A percentile compares a stretch with the other conserved stretches of the same genome.
Conservation (phyloP, 1,140 invertebrate genomes). For the Sitophilus oryzae region DNA sequence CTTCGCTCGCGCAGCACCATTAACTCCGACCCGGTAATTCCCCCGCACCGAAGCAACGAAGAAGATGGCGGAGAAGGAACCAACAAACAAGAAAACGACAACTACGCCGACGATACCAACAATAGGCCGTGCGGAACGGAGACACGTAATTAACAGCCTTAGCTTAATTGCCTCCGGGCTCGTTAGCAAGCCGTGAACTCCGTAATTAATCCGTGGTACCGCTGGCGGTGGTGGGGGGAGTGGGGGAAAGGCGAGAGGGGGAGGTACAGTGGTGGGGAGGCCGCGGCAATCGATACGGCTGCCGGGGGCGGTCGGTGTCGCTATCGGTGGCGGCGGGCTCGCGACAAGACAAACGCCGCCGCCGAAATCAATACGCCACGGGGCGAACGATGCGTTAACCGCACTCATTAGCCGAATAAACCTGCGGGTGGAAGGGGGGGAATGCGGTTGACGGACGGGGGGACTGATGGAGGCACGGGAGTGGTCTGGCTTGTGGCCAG, state of each 20-base stretch:
- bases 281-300: neutral
- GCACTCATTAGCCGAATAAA: neutral
- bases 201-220: slow-evolving; percentile 42
- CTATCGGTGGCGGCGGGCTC: neutral
- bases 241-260: neutral
- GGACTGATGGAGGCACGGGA: neutral
- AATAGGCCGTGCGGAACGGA: slow-evolving; percentile 15
- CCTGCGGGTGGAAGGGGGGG: too few species aligned
- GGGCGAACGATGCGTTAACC: neutral
- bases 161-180: slow-evolving; percentile 36
- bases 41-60: too few species aligned
- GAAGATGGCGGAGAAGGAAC: neutral
- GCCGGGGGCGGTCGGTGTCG: slow-evolving; percentile 7
- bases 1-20: neutral
- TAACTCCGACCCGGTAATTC: neutral
- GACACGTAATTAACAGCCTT: slow-evolving; percentile 34
- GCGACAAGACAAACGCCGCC: neutral
- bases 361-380: neutral
- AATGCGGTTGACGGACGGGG: neutral
- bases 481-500: too few species aligned
- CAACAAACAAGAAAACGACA: slow-evolving; percentile 1
- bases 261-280: neutral
- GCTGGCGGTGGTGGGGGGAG: slow-evolving; percentile 30
- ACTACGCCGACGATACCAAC: slow-evolving; percentile 8
- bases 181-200: slow-evolving; percentile 44